Percentiles rank a stretch among this genome's conserved stretches.
These are phyloP conservation scores for Mandrillus leucophaeus DNA, from an alignment of 2,113 vertebrate genomes.

Conservation along the genomic window DNA sequence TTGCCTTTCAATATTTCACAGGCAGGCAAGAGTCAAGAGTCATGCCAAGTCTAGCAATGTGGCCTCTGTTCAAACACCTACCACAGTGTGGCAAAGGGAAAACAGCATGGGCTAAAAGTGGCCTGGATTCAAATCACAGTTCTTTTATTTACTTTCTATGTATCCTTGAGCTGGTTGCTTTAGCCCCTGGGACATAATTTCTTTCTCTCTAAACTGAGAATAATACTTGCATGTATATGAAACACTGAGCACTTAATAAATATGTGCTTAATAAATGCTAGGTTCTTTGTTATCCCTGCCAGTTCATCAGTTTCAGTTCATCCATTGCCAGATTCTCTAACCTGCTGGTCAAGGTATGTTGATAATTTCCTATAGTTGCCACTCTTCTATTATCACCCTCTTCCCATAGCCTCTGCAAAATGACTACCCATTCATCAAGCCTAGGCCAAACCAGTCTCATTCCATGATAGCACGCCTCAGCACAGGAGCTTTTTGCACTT, in stretches of 20 bases:
- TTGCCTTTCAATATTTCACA: conserved; percentile 42
- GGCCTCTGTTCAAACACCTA: neutral
- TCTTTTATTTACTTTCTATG: neutral
- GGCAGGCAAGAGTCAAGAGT: neutral
- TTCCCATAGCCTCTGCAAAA: neutral
- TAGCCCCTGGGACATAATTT: neutral
- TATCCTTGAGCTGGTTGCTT: neutral
- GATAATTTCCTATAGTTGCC: neutral
- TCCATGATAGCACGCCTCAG: neutral
- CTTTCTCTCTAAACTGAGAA: conserved; percentile 23
- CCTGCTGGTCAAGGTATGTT: neutral
- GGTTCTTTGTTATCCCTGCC: neutral
- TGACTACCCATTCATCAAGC: neutral
- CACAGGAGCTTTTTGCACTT: neutral
- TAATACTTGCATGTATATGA: neutral
- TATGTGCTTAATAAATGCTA: conserved; percentile 23
- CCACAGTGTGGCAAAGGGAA: neutral
- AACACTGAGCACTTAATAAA: neutral
- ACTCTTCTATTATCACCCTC: neutral
- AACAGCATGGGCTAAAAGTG: neutral
- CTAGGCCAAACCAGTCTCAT: neutral
- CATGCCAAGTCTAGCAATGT: neutral
- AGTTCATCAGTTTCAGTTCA: conserved; percentile 12
- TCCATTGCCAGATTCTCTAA: neutral
- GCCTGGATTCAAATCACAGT: neutral